A percentile compares a stretch with the other conserved stretches of the same genome.
These are phyloP conservation scores for Scarus forsteni DNA, from an alignment of 2,797 vertebrate genomes.

Conservation along the genomic window DNA sequence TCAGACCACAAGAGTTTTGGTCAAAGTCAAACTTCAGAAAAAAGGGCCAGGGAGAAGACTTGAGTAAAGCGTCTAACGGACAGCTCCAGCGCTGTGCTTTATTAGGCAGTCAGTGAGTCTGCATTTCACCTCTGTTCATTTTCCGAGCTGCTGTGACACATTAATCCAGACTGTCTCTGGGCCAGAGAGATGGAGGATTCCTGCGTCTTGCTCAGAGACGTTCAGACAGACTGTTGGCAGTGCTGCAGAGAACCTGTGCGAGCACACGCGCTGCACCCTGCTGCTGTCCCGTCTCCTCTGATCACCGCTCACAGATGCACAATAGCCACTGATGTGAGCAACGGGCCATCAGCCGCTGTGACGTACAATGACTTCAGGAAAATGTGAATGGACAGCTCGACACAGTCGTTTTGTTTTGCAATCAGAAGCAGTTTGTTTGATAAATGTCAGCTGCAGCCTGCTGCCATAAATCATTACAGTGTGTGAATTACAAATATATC, in stretches of 20 bases:
- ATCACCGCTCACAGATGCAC: constrained; percentile 37
- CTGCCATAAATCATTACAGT: neutral
- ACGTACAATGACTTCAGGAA: constrained; percentile 7
- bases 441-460: constrained; percentile 6
- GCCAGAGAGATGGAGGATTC: constrained; percentile 63
- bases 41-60: constrained; percentile 11
- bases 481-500: neutral
- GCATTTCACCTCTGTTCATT: constrained; percentile 41
- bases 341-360: constrained; percentile 5
- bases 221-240: constrained; percentile 63
- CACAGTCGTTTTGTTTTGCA: constrained; percentile 7
- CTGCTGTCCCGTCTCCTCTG: constrained; percentile 31
- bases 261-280: constrained; percentile 34
- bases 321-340: constrained; percentile 29
- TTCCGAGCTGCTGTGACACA: constrained; percentile 36
- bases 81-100: constrained; percentile 29
- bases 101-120: constrained; percentile 43
- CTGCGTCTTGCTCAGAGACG: constrained; percentile 51
- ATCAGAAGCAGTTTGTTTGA: constrained; percentile 20
- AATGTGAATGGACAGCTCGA: constrained; percentile 15
- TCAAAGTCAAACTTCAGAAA: neutral
- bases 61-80: constrained; percentile 10
- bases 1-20: neutral
- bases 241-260: constrained; percentile 18
- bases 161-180: constrained; percentile 57